Evolutionary conservation across 2,888 invertebrate species (phyloP).

Genomic region (Cephus pulcher): DNA sequence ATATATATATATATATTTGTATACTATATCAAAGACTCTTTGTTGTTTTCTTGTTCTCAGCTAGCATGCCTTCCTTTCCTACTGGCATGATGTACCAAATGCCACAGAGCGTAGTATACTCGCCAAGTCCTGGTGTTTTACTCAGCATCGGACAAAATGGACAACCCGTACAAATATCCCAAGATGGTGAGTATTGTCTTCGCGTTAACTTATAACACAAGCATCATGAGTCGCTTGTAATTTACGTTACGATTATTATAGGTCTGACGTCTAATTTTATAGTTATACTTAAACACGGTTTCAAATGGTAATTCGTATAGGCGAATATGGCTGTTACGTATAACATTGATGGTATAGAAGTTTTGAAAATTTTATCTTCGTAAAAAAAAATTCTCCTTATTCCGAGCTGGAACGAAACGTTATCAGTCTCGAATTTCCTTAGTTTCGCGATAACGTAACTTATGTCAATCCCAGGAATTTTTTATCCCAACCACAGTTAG

Average conservation of each 20-base stretch:
- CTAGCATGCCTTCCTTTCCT: conserved; percentile 43
- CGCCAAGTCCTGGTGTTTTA: conserved; percentile 59
- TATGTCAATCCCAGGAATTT: background rate
- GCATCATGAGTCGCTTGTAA: background rate
- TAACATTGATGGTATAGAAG: background rate
- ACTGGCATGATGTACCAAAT: conserved; percentile 62
- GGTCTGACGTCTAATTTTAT: background rate
- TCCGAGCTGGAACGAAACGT: background rate
- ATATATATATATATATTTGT: background rate
- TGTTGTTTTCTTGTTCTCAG: conserved; percentile 8
- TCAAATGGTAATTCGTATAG: background rate
- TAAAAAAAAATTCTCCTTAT: background rate
- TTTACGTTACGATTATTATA: background rate
- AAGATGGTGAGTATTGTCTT: conserved; percentile 48
- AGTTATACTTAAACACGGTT: background rate
- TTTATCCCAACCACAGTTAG: background rate
- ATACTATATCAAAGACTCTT: background rate
- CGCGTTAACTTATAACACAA: background rate
- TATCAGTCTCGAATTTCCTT: background rate
- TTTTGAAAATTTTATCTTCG: background rate
- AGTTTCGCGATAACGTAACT: background rate
- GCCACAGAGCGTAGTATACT: conserved; percentile 62
- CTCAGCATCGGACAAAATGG: conserved; percentile 62
- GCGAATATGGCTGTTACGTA: background rate
- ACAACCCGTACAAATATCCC: conserved; percentile 61